Base-by-base conservation (phyloP, 2,888 invertebrate species). In the Oxyscelio sp. region DNA sequence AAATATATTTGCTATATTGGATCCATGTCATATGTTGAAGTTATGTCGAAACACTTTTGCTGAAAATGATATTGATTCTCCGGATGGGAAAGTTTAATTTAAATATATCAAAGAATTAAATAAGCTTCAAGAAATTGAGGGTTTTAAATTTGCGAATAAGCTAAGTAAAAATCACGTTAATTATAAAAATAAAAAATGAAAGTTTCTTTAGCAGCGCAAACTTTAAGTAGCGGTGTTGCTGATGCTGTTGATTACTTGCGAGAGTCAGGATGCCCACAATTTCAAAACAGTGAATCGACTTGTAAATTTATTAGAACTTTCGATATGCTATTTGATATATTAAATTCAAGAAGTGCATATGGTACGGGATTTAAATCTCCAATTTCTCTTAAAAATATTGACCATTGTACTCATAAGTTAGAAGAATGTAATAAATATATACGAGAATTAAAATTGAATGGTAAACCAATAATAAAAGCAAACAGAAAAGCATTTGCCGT, bases 151-250 rank as follows among this genome's bases (percentile, higher is more conserved):
- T 22, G 75, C 74, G 3, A 85, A 85, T 34, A 68, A 65, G 52
- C 31, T 82, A 13, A 24, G 27, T 9, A 50, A 15, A 38, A 43
- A 40, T 50, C 82, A 85, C 21, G 45, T 85, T 11, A 27, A 61
- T 15, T 85, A 58, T 34, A 13, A 58, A 22, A 75, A 71, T 19
- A 77, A 73, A 45, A 84, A 74, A 61, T 83, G 77, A 73, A 86
- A 65, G 85, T 88, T 0, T 68, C 50, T 43, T 59, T 88, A n/a
- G 89, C 87, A 34, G 86, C 85, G 2, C 89, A 89, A 59, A 81
- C 86, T 11, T 19, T 89, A 0, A 89, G 87, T 68, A 77, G 73
- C 27, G 82, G 86, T 21, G 87, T 89, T 9, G 89, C 88, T 17
- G 87, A 88, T 85, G 85, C 87, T 6, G 68, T 86, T 17, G 82